These are phyloP conservation scores for Eulemur mongoz DNA, from an alignment of 2,797 vertebrate species.

Conservation along the genomic window DNA sequence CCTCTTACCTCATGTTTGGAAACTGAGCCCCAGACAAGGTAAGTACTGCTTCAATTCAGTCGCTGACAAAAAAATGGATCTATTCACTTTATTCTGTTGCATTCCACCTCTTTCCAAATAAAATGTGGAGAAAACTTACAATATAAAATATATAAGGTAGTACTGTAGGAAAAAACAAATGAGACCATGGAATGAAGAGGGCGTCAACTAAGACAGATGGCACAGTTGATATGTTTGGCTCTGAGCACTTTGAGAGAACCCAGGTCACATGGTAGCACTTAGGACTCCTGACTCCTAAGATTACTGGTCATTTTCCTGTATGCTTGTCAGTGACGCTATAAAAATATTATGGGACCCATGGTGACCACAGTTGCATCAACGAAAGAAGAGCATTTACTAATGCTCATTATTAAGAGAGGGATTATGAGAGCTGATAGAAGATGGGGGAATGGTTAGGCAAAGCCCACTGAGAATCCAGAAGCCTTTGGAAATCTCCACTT, in stretches of 20 bases:
- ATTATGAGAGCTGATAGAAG: not conserved
- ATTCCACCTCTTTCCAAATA: not conserved
- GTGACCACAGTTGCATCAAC: not conserved
- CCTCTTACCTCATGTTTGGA: not conserved
- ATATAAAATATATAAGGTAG: not conserved
- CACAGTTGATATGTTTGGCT: not conserved
- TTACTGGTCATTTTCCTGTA: not conserved
- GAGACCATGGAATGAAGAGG: not conserved
- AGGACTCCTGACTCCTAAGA: not conserved
- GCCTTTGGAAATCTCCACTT: not conserved
- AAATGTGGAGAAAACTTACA: not conserved
- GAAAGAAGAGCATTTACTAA: not conserved
- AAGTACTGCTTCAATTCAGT: not conserved
- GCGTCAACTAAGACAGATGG: not conserved
- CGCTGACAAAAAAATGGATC: not conserved
- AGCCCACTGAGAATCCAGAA: not conserved
- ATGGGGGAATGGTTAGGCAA: not conserved
- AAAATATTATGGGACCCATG: not conserved
- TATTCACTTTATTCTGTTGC: not conserved
- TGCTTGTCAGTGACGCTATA: not conserved
- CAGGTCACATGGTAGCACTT: not conserved
- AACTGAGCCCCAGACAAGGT: constrained; percentile 16
- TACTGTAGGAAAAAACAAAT: not conserved
- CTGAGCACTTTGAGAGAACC: not conserved
- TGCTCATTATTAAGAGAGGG: not conserved